phyloP scores from a whole-genome alignment of 2,113 vertebrate species.

The Trichomycterus rosablanca region DNA sequence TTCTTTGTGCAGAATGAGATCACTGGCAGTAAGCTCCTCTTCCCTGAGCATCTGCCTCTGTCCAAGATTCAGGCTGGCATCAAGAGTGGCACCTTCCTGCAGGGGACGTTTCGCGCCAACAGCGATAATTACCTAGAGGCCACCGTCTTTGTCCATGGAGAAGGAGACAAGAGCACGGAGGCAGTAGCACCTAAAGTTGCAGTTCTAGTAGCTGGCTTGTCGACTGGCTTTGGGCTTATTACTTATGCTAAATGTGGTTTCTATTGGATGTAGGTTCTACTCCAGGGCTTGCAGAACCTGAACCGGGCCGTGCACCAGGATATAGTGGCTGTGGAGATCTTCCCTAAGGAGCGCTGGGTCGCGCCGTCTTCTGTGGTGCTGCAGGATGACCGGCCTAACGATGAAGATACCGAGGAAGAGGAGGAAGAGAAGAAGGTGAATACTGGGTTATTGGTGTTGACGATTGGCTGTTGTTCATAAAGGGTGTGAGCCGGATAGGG shows the following conservation, averaged over 20 bases:
- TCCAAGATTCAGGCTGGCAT: constrained; percentile 91
- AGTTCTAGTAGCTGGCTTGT: not conserved
- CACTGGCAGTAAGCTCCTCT: constrained; percentile 80
- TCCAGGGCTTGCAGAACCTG: constrained; percentile 89
- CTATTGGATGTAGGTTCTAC: constrained; percentile 72
- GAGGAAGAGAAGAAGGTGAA: constrained; percentile 64
- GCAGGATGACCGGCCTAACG: constrained; percentile 84
- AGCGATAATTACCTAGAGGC: constrained; percentile 97
- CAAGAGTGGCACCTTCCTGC: constrained; percentile 82
- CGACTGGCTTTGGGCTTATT: not conserved
- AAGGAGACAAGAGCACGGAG: constrained; percentile 81
- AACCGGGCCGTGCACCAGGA: constrained; percentile 93
- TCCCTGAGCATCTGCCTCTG: constrained; percentile 88
- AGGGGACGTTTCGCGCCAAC: constrained; percentile 89
- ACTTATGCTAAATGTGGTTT: not conserved
- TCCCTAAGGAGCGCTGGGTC: constrained; percentile 78
- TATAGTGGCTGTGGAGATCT: constrained; percentile 83
- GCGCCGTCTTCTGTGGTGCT: constrained; percentile 85
- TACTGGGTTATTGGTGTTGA: not conserved
- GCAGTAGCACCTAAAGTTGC: too few species aligned
- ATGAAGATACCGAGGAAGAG: constrained; percentile 76
- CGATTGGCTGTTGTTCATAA: too few species aligned
- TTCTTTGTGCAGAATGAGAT: constrained; percentile 77
- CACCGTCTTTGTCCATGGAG: constrained; percentile 88
- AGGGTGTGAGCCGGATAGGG: too few species aligned